Base-by-base conservation (phyloP, 2,888 invertebrate species). In the Tinea pellionella region DNA sequence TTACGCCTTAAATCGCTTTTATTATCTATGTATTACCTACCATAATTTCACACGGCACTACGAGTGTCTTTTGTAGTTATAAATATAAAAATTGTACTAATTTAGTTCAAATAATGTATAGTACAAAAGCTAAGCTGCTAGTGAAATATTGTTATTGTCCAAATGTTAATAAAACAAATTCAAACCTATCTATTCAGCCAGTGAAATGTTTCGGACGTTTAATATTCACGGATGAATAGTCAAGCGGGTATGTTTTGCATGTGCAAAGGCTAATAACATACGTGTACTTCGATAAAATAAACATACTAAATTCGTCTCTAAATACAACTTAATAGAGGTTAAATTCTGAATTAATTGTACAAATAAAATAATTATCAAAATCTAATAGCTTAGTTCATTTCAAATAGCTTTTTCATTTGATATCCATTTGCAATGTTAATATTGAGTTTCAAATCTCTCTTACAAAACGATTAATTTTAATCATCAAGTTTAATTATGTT, bases 151-250 rank as follows among this genome's bases (percentile, higher is more conserved):
- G 37, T 37, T 37, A 37, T 37, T 37, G 37, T 37, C 9, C 9
- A 2, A 37, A 12, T 37, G 37, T 18, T 19, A 18, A 55, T 24
- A 53, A 53, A 53, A 53, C 24, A 53, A 53, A 24, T 53, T 24
- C 53, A 24, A 53, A 65, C 60, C 65, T 68, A 73, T 65, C 69
- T 75, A 74, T 71, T 73, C 71, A 73, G 72, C 70, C 71, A 69
- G 64, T 67, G 69, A 70, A 73, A 73, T 57, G 57, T 30, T 57
- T 57, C 69, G 69, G 67, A 71, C 75, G 72, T 57, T 57, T 77
- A 80, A 78, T 74, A 72, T 75, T 78, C 75, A 77, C 75, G 72
- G 69, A 68, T 72, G 73, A 74, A 70, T 77, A 73, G 74, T 77
- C 75, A 78, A 77, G 78, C 72, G 72, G 30, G 32, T 24, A 19